Percentiles rank a stretch among this genome's conserved stretches.
Evolutionary conservation across 1,140 invertebrate genomes (phyloP).

Genomic region (Zaprionus inermis): DNA sequence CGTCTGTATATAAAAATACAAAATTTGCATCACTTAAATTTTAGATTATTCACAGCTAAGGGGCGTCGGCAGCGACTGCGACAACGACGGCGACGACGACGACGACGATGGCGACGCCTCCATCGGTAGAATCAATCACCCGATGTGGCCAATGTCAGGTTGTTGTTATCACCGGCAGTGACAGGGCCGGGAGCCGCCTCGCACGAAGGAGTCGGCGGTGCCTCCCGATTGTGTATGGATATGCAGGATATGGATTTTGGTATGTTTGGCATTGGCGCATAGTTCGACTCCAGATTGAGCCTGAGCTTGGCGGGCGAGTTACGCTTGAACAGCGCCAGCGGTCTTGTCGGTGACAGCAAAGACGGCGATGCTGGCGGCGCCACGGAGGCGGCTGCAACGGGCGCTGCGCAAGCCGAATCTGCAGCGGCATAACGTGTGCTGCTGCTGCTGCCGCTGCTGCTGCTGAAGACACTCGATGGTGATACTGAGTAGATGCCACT

Average conservation of each 20-base stretch:
- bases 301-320: conserved; percentile 78
- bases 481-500: conserved; percentile 59
- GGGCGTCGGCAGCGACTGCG: conserved; percentile 24
- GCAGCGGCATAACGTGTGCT: conserved; percentile 15
- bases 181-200: conserved; percentile 49
- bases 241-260: conserved; percentile 79
- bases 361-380: conserved; percentile 16
- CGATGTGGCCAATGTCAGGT: conserved; percentile 40
- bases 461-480: conserved; percentile 17
- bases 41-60: conserved; percentile 68
- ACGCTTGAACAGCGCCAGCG: conserved; percentile 69
- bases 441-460: conserved; percentile 36
- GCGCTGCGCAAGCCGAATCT: too few relatives aligned
- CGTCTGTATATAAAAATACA: conserved; percentile 44
- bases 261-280: conserved; percentile 60
- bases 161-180: conserved; percentile 34
- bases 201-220: conserved; percentile 65
- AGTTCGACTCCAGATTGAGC: conserved; percentile 74
- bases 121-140: conserved; percentile 53
- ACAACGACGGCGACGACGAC: background rate
- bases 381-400: background rate
- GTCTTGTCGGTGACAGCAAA: conserved; percentile 61
- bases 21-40: conserved; percentile 55
- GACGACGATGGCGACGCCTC: conserved; percentile 12
- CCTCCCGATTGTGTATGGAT: conserved; percentile 58